Evolutionary conservation across 2,113 vertebrate genomes (phyloP).

Genomic region (Ochotona princeps): DNA sequence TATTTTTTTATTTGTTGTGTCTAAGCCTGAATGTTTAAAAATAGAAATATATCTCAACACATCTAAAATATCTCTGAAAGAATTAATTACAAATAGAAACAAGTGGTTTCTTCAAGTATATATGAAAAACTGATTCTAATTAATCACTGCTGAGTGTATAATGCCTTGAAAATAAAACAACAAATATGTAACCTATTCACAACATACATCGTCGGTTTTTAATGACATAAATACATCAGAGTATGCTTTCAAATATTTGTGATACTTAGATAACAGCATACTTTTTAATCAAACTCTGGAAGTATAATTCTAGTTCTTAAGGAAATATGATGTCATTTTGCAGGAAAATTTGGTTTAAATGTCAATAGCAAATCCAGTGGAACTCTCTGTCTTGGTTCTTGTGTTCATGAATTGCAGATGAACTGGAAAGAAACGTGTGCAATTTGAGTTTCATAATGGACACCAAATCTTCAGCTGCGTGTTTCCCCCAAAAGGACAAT

Average conservation of each 20-base stretch:
- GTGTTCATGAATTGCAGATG: conserved; percentile 65
- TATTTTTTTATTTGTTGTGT: not conserved
- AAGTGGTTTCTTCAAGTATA: not conserved
- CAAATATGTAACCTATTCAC: not conserved
- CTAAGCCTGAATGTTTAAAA: not conserved
- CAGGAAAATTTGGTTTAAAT: conserved; percentile 75
- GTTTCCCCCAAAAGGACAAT: conserved; percentile 15
- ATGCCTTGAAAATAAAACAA: not conserved
- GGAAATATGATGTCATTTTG: conserved; percentile 68
- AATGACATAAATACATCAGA: not conserved
- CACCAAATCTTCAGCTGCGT: conserved; percentile 34
- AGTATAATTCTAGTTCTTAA: conserved; percentile 54
- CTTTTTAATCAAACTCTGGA: conserved; percentile 2
- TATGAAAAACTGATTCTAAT: conserved; percentile 8
- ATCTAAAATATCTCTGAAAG: not conserved
- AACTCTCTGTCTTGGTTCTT: conserved; percentile 76
- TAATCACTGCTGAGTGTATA: not conserved
- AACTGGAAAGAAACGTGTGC: conserved; percentile 43
- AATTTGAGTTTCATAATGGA: conserved; percentile 60
- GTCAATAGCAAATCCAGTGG: conserved; percentile 77
- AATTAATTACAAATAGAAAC: not conserved
- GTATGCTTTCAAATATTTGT: conserved; percentile 43
- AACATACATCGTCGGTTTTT: conserved; percentile 10
- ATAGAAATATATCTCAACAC: not conserved
- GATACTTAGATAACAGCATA: conserved; percentile 55